phyloP scores from a whole-genome alignment of 2,113 vertebrate genomes.

The Nansenia antarctica region DNA sequence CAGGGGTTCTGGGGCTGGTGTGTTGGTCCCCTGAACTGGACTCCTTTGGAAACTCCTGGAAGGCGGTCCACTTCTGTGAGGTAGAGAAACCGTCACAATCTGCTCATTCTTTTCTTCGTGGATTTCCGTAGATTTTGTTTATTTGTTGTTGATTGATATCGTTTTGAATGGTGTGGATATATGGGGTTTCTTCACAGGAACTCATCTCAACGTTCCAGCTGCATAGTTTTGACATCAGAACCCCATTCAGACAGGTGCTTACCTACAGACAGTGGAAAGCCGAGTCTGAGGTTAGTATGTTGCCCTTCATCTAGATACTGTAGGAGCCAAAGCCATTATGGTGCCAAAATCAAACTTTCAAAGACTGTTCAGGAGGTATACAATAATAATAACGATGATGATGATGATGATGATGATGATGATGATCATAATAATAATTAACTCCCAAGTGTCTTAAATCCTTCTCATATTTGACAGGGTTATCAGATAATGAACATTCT shows the following conservation, averaged over 20 bases:
- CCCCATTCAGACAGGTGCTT: slow-evolving; percentile 69
- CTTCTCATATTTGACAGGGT: slow-evolving; percentile 56
- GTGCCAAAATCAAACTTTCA: not conserved
- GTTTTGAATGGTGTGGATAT: slow-evolving; percentile 1
- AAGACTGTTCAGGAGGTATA: not conserved
- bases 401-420: too few species aligned
- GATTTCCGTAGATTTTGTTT: not conserved
- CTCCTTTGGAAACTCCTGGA: slow-evolving; percentile 65
- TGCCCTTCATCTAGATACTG: too few species aligned
- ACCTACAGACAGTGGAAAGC: slow-evolving; percentile 71
- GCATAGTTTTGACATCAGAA: slow-evolving; percentile 72
- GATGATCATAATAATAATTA: not conserved
- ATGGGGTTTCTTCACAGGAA: slow-evolving; percentile 57
- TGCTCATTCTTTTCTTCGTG: not conserved
- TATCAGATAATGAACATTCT: slow-evolving; percentile 74
- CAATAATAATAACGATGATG: too few species aligned
- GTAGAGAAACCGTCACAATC: slow-evolving; percentile 24
- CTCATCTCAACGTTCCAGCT: slow-evolving; percentile 67
- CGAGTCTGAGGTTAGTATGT: slow-evolving; percentile 63
- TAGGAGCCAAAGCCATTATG: too few species aligned
- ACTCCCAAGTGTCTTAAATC: too few species aligned
- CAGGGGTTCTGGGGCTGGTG: slow-evolving; percentile 66
- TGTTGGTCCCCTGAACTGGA: slow-evolving; percentile 66
- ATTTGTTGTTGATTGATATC: not conserved
- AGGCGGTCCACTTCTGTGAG: slow-evolving; percentile 73